Conservation (phyloP, 1,140 invertebrate species). For the Bathynomus jamesi region DNA sequence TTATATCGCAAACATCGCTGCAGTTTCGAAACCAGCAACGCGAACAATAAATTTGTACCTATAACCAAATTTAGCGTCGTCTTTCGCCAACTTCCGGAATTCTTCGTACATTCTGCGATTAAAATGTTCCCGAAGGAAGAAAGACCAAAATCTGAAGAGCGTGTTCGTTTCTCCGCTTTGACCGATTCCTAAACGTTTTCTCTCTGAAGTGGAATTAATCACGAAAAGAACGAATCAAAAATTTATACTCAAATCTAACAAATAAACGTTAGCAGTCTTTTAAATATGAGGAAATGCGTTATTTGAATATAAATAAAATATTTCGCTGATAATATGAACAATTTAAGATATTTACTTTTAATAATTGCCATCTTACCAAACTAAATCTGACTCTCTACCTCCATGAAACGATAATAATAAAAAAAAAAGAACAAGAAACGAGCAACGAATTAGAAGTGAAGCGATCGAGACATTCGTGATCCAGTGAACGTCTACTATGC, state of each 20-base stretch:
- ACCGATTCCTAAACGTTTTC: constrained; percentile 83
- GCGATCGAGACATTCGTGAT: too few species aligned
- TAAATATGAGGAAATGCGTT: background rate
- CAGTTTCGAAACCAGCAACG: background rate
- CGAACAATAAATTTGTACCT: constrained; percentile 55
- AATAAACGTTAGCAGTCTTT: background rate
- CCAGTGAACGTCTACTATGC: background rate
- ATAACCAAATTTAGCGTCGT: constrained; percentile 84
- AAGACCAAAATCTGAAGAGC: constrained; percentile 97
- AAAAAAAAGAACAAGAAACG: too few species aligned
- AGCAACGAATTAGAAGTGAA: too few species aligned
- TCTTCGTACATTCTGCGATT: constrained; percentile 98
- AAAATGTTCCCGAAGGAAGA: constrained; percentile 96
- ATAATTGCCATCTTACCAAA: background rate
- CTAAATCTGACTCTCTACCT: too few species aligned
- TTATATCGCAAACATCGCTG: background rate
- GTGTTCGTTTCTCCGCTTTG: constrained; percentile 96
- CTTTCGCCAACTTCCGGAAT: constrained; percentile 78
- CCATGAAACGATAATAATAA: too few species aligned
- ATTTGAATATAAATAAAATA: background rate
- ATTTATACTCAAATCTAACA: background rate
- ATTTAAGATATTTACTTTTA: background rate
- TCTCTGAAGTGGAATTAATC: constrained; percentile 53
- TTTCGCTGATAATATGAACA: background rate
- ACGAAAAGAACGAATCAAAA: background rate